Evolutionary conservation across 2,113 vertebrate genomes (phyloP).

Genomic region (Harpagus bidentatus): DNA sequence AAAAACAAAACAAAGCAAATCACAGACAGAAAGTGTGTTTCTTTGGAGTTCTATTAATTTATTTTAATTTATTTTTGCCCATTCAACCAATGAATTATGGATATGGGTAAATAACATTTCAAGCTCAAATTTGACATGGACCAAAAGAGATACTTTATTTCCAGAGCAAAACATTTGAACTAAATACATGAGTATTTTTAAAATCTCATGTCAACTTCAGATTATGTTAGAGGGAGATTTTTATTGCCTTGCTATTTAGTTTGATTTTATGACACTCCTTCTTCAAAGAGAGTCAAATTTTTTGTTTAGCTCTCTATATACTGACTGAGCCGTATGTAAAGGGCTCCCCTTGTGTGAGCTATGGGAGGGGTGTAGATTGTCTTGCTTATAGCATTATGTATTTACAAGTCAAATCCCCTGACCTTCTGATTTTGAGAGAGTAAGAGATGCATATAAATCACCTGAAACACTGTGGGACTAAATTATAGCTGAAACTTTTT

Average conservation of each 20-base stretch:
- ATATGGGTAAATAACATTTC: neutral
- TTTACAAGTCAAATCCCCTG: neutral
- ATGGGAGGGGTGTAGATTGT: neutral
- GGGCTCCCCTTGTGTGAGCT: neutral
- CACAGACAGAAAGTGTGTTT: neutral
- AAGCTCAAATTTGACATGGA: neutral
- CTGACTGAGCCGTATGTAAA: neutral
- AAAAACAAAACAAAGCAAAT: neutral
- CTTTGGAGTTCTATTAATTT: neutral
- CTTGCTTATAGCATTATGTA: neutral
- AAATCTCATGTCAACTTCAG: neutral
- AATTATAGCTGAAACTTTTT: neutral
- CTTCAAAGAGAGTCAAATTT: neutral
- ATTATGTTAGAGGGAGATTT: neutral
- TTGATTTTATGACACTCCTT: neutral
- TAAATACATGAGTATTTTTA: neutral
- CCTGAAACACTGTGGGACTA: neutral
- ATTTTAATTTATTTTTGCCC: neutral
- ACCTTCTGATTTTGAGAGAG: neutral
- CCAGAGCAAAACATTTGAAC: neutral
- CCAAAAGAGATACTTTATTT: neutral
- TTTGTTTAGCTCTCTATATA: neutral
- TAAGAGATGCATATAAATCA: neutral
- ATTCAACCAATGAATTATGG: neutral
- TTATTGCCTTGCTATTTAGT: neutral